phyloP scores from a whole-genome alignment of 2,797 vertebrate species.

The Phrynocephalus forsythii region DNA sequence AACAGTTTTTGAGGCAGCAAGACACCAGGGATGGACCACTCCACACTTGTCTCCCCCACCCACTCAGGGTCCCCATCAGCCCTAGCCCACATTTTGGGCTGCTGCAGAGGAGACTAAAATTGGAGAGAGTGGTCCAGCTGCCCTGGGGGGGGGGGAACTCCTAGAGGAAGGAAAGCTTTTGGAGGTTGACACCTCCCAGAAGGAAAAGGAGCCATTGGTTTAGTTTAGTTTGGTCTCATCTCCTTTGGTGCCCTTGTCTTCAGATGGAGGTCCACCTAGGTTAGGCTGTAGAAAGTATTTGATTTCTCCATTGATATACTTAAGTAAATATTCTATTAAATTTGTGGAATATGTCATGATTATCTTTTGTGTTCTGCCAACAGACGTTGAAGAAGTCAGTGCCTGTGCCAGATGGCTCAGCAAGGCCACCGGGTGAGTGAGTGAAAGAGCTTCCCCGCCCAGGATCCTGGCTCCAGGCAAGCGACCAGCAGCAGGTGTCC shows the following conservation, averaged over 20 bases:
- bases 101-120: no score
- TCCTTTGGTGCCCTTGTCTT: background rate
- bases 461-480: background rate
- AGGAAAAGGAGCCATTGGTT: background rate
- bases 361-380: no score
- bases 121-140: no score
- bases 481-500: no score
- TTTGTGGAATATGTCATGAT: no score
- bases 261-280: background rate
- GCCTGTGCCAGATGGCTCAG: background rate
- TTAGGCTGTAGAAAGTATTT: background rate
- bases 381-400: background rate
- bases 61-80: no score
- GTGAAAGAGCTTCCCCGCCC: no score
- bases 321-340: no score
- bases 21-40: background rate
- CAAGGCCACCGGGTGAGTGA: background rate
- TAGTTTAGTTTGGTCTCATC: background rate
- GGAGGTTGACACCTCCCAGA: background rate
- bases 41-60: background rate
- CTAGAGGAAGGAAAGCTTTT: background rate
- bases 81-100: no score
- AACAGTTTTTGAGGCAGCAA: no score
- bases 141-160: background rate
- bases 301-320: no score